Conservation (phyloP, 1,140 invertebrate species). For the Phymastichus coffea region DNA sequence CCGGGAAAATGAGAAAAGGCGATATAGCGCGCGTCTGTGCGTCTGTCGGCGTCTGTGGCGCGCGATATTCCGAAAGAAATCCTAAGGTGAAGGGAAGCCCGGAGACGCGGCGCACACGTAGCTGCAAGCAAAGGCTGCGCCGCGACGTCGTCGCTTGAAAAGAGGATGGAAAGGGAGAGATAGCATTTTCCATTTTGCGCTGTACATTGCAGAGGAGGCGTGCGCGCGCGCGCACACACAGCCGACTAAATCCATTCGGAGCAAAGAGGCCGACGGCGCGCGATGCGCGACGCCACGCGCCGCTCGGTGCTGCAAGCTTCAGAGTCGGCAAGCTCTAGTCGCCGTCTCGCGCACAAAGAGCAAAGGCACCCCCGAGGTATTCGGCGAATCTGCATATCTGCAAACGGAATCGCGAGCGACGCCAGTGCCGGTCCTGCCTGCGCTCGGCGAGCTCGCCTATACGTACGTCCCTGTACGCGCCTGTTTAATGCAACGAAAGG, state of each 20-base stretch:
- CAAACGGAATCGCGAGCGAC: slow-evolving; percentile 27
- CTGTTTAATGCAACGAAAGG: not conserved
- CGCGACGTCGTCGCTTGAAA: not conserved
- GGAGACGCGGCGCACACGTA: too few relatives aligned
- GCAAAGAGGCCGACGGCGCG: not conserved
- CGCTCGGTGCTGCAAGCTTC: too few relatives aligned
- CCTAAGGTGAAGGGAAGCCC: not conserved
- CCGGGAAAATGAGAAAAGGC: too few relatives aligned
- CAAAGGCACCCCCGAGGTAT: slow-evolving; percentile 18
- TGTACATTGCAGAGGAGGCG: not conserved
- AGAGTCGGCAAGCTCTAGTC: not conserved
- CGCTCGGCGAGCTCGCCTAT: too few relatives aligned
- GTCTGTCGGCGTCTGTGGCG: not conserved
- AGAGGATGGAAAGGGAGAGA: not conserved
- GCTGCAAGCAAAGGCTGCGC: too few relatives aligned
- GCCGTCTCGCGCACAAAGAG: too few relatives aligned
- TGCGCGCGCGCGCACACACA: too few relatives aligned
- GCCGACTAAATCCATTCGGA: slow-evolving; percentile 10
- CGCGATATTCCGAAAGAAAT: slow-evolving; percentile 13
- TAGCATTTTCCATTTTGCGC: slow-evolving; percentile 7
- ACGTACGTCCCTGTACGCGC: too few relatives aligned
- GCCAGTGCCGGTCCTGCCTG: too few relatives aligned
- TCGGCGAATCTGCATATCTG: slow-evolving; percentile 29
- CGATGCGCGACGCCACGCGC: not conserved
- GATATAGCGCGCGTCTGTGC: too few relatives aligned